Percentiles rank a stretch among this genome's conserved stretches.
These are phyloP conservation scores for Coelopa pilipes DNA, from an alignment of 2,888 invertebrate species.

Conservation along the genomic window DNA sequence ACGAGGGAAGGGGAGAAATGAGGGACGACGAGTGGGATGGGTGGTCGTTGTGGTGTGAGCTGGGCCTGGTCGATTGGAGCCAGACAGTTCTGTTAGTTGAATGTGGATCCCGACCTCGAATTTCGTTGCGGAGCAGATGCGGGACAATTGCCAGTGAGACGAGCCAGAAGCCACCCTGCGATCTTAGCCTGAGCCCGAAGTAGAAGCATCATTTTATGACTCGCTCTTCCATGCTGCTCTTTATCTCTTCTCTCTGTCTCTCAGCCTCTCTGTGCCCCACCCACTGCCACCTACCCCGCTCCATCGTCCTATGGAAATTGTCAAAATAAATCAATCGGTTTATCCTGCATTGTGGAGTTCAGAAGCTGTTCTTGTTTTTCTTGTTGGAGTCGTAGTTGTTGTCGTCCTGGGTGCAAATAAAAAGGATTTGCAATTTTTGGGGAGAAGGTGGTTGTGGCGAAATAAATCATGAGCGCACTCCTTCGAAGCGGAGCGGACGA, in stretches of 20 bases:
- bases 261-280: constrained; percentile 19
- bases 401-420: constrained; percentile 46
- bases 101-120: constrained; percentile 2
- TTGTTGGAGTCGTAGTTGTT: constrained; percentile 37
- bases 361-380: neutral
- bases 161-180: constrained; percentile 2
- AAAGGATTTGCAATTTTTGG: constrained; percentile 45
- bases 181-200: neutral
- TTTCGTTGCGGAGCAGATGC: constrained; percentile 22
- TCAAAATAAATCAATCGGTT: constrained; percentile 66
- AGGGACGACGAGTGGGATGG: no score
- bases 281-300: constrained; percentile 5
- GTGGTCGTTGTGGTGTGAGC: constrained; percentile 8
- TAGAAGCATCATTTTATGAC: constrained; percentile 17
- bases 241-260: neutral
- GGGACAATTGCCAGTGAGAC: constrained; percentile 19
- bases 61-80: constrained; percentile 5
- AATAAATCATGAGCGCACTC: constrained; percentile 56
- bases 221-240: neutral
- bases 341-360: constrained; percentile 58
- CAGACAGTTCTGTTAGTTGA: constrained; percentile 20
- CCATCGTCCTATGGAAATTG: constrained; percentile 54
- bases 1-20: neutral
- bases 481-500: neutral
- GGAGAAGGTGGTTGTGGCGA: constrained; percentile 47